Percentiles rank a stretch among this genome's conserved stretches.
These are phyloP conservation scores for Sceloporus tristichus DNA, from an alignment of 2,113 vertebrate species.

Conservation along the genomic window DNA sequence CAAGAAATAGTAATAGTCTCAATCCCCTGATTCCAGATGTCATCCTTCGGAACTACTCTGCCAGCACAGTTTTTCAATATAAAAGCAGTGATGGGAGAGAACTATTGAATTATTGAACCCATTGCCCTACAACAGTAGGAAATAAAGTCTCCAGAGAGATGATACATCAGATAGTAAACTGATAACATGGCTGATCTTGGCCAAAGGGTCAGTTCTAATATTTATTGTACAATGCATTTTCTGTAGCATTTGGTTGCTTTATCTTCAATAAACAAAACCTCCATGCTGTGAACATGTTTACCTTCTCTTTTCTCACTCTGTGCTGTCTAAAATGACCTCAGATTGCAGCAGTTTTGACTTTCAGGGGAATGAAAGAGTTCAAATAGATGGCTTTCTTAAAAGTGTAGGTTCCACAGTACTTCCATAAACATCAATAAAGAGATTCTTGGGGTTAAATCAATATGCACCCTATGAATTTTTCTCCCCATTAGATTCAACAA, in stretches of 20 bases:
- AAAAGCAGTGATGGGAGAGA: constrained; percentile 14
- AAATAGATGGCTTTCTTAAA: constrained; percentile 23
- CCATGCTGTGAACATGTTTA: not conserved
- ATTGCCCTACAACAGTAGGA: constrained; percentile 33
- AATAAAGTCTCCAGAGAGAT: constrained; percentile 24
- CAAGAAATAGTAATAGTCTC: not conserved
- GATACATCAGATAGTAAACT: constrained; percentile 48
- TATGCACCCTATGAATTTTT: not conserved
- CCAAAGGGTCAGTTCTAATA: constrained; percentile 46
- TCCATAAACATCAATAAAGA: constrained; percentile 4
- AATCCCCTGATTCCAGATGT: constrained; percentile 10
- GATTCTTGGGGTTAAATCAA: constrained; percentile 37
- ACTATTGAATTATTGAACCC: constrained; percentile 24
- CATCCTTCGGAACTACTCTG: not conserved
- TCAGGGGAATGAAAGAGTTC: constrained; percentile 38
- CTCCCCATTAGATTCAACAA: constrained; percentile 27
- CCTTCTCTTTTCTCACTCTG: constrained; percentile 28
- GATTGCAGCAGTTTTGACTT: constrained; percentile 53
- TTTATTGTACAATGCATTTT: constrained; percentile 45
- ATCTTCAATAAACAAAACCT: constrained; percentile 25
- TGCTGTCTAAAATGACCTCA: constrained; percentile 52
- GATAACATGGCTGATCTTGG: constrained; percentile 53
- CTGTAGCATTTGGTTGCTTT: constrained; percentile 27
- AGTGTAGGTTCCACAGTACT: constrained; percentile 45
- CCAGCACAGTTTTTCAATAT: not conserved